phyloP scores from a whole-genome alignment of 2,797 vertebrate species.

The Diglossa cyanea region DNA sequence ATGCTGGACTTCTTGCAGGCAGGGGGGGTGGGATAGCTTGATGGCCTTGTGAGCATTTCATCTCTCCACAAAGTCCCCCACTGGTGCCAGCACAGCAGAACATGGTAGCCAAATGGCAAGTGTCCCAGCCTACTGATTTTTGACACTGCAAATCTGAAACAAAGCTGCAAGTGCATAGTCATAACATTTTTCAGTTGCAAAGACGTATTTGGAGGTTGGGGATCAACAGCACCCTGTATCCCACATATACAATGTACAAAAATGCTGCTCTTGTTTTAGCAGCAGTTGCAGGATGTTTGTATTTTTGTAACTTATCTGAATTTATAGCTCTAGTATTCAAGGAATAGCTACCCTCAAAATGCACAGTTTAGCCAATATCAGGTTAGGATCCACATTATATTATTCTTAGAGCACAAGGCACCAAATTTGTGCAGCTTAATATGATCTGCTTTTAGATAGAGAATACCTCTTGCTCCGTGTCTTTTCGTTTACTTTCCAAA shows the following conservation, averaged over 20 bases:
- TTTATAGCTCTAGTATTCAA: neutral
- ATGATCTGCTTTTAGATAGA: neutral
- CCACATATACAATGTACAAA: neutral
- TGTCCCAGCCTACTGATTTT: neutral
- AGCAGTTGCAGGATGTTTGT: too few relatives aligned
- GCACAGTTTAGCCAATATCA: neutral
- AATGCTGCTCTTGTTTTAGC: neutral
- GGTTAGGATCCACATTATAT: neutral
- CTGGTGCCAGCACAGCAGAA: neutral
- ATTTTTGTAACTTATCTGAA: neutral
- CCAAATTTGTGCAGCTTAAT: neutral
- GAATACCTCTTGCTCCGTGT: neutral
- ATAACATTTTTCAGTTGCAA: neutral
- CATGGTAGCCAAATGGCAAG: accelerated
- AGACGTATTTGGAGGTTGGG: neutral
- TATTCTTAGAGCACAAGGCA: neutral
- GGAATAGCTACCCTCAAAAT: neutral
- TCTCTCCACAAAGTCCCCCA: accelerated
- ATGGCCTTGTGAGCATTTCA: neutral
- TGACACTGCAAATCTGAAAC: neutral
- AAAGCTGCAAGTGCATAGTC: neutral
- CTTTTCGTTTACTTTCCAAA: neutral
- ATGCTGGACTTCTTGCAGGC: neutral
- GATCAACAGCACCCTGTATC: neutral
- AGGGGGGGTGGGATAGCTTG: accelerated